Evolutionary conservation across 1,140 invertebrate genomes (phyloP).

Genomic region (Nasonia vitripennis): DNA sequence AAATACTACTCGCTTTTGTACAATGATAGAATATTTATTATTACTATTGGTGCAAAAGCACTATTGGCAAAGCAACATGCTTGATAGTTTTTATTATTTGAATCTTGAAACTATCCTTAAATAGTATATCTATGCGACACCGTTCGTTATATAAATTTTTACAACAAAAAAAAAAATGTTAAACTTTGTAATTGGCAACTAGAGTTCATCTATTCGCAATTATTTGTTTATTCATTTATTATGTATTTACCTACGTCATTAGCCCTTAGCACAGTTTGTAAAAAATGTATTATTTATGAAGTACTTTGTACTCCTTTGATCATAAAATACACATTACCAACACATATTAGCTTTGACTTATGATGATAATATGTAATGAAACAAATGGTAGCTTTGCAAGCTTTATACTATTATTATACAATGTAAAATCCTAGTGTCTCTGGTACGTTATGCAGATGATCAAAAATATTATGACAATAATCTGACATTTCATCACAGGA

Average conservation of each 20-base stretch:
- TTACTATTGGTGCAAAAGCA: conserved; percentile 31
- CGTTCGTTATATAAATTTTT: conserved; percentile 18
- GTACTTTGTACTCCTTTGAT: conserved; percentile 40
- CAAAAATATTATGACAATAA: conserved; percentile 16
- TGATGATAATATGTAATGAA: conserved; percentile 11
- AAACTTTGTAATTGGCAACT: conserved; percentile 46
- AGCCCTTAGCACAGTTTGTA: conserved; percentile 27
- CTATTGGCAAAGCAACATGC: conserved; percentile 43
- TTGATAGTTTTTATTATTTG: conserved; percentile 22
- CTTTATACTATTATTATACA: background rate
- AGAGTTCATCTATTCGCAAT: conserved; percentile 14
- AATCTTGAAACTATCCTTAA: conserved; percentile 1
- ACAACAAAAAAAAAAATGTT: conserved; percentile 17
- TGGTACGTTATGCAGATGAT: background rate
- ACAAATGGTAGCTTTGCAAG: conserved; percentile 33
- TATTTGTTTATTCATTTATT: conserved; percentile 14
- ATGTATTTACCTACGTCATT: conserved; percentile 15
- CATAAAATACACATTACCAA: conserved; percentile 29
- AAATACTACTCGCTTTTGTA: conserved; percentile 23
- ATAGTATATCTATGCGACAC: background rate
- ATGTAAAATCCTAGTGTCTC: background rate
- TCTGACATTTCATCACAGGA: conserved; percentile 18
- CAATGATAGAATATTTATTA: conserved; percentile 12
- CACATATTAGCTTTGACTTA: conserved; percentile 20
- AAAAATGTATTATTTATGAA: conserved; percentile 43